Percentiles rank a stretch among this genome's conserved stretches.
Evolutionary conservation across 2,113 vertebrate genomes (phyloP).

Genomic region (Heterochromis multidens): DNA sequence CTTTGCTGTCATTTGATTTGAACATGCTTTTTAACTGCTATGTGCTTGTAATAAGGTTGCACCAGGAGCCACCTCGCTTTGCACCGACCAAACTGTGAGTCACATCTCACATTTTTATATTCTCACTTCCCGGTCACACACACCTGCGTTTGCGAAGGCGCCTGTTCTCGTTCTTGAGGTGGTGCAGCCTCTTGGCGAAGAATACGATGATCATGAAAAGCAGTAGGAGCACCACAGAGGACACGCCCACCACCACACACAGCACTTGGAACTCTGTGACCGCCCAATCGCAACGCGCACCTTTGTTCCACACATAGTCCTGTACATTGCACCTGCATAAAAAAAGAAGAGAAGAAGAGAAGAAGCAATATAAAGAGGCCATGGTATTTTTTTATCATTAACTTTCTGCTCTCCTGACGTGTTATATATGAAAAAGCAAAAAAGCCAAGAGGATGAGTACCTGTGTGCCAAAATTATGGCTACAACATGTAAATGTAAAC

Average conservation of each 20-base stretch:
- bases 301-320: slow-evolving; percentile 98
- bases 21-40: not conserved
- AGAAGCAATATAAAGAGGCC: not conserved
- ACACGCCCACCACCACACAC: slow-evolving; percentile 88
- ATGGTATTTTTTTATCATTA: not conserved
- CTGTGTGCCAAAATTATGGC: not conserved
- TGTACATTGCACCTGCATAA: slow-evolving; percentile 89
- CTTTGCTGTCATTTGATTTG: not conserved
- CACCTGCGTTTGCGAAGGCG: slow-evolving; percentile 93
- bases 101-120: not conserved
- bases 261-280: slow-evolving; percentile 97
- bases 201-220: slow-evolving; percentile 97
- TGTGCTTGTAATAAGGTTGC: not conserved
- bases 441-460: not conserved
- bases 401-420: not conserved
- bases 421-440: not conserved
- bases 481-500: slow-evolving; percentile 8
- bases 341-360: not conserved
- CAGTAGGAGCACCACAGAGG: slow-evolving; percentile 84
- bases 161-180: slow-evolving; percentile 92
- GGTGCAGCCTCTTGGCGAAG: slow-evolving; percentile 95
- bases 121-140: slow-evolving; percentile 27
- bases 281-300: slow-evolving; percentile 88
- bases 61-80: not conserved
- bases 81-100: not conserved